These are phyloP conservation scores for Muscidifurax raptorellus DNA, from an alignment of 1,140 invertebrate species.

Conservation along the genomic window DNA sequence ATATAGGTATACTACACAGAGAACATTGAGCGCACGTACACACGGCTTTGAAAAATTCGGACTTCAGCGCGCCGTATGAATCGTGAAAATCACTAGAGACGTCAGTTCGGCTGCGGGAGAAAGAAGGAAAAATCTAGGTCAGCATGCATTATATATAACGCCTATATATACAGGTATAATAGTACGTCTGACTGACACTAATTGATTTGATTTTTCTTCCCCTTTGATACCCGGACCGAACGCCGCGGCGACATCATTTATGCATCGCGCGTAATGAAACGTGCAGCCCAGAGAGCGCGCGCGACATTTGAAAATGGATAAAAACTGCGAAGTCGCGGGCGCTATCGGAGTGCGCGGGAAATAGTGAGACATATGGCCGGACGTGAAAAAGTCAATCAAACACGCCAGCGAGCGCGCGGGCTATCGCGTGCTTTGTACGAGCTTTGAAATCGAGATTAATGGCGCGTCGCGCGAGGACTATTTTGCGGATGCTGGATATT, in stretches of 20 bases:
- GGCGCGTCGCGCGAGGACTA: neutral
- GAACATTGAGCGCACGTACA: no score
- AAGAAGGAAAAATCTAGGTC: neutral
- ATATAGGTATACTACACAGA: no score
- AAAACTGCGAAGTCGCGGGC: constrained; percentile 35
- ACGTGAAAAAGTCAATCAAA: constrained; percentile 21
- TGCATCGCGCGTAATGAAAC: constrained; percentile 18
- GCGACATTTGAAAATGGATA: constrained; percentile 35
- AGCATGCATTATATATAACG: no score
- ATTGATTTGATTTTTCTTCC: constrained; percentile 21
- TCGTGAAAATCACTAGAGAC: neutral
- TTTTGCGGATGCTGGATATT: neutral
- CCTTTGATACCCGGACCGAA: neutral
- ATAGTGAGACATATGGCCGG: constrained; percentile 1
- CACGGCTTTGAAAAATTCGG: neutral
- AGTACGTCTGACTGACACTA: neutral
- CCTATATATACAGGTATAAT: no score
- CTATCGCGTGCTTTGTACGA: neutral
- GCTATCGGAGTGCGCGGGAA: constrained; percentile 50
- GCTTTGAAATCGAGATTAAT: constrained; percentile 13
- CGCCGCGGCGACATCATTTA: neutral
- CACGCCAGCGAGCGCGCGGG: neutral
- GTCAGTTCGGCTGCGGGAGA: neutral
- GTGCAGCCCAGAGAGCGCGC: neutral
- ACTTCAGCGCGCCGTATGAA: neutral